phyloP scores from a whole-genome alignment of 2,888 invertebrate species.

The Erebia aethiops region DNA sequence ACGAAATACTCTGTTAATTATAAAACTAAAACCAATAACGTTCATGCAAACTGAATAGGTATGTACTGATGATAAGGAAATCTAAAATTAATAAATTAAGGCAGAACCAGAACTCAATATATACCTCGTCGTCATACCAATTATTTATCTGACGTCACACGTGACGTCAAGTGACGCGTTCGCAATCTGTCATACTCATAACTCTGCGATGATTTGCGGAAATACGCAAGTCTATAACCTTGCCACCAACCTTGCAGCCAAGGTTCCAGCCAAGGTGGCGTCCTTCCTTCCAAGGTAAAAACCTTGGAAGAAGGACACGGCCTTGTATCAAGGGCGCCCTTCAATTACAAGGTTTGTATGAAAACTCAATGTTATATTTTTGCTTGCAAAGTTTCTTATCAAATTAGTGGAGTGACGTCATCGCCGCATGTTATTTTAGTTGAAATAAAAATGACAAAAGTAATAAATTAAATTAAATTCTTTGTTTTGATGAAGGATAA shows the following conservation, averaged over 20 bases:
- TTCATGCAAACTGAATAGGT: neutral
- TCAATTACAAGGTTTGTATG: constrained; percentile 36
- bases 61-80: neutral
- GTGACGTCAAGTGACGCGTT: constrained; percentile 27
- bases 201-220: constrained; percentile 30
- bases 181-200: constrained; percentile 23
- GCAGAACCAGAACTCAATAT: neutral
- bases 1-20: neutral
- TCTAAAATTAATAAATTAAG: constrained; percentile 1
- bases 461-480: constrained; percentile 8
- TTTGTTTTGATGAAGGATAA: no score
- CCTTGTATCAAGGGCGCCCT: constrained; percentile 52
- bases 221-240: constrained; percentile 34
- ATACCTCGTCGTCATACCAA: neutral
- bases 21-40: neutral
- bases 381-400: neutral
- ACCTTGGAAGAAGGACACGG: constrained; percentile 50
- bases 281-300: constrained; percentile 35
- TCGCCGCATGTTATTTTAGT: neutral
- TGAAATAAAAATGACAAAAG: neutral
- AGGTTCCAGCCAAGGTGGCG: constrained; percentile 44
- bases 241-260: constrained; percentile 44
- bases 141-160: constrained; percentile 1
- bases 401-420: neutral
- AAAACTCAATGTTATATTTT: constrained; percentile 24